Evolutionary conservation across 2,797 vertebrate genomes (phyloP), one percentile per base, ranked within the genome.

Genomic region (Botia kubotai): DNA sequence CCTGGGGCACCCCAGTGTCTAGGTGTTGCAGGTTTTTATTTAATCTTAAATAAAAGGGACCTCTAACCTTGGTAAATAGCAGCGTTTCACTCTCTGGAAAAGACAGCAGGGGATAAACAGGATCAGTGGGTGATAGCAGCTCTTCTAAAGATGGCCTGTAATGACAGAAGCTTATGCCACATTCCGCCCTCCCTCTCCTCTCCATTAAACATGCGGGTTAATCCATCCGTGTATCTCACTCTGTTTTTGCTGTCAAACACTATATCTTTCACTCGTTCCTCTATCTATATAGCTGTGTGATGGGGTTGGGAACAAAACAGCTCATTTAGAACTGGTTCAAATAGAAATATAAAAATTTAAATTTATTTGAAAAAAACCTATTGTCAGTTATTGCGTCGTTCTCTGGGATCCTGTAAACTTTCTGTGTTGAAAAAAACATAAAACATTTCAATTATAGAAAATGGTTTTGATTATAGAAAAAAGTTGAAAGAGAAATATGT

Each of bases 191-290:
- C 46, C 81, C 75, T 83, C 86, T 80, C 84, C 88, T 91, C 92
- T 92, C 90, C 91, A 91, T 92, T 91, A 93, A 93, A 93, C 86
- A 92, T 87, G 86, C 90, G 91, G 91, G 90, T 91, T 93, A 92
- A 93, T 93, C 92, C 90, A 87, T 84, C 78, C 36, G 23, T 65
- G 2, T 86, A 86, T 16, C 70, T 33, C 57, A 50, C 39, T 57
- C 48, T 70, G 33, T 82, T 48, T 58, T 66, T 43, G 36, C 57
- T 69, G 23, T 29, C 57, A 65, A 69, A 50, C 82, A 80, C 86
- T 87, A 85, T 86, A 87, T 88, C 90, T 87, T 88, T 78, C 65
- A 84, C 36, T 81, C 87, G 67, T 76, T 85, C 89, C 16, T 10
- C 13, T 85, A 88, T 48, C 21, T 6, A 17, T 19, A 14, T 29